Evolutionary conservation across 2,888 invertebrate genomes (phyloP).

Genomic region (Arctia plantaginis): DNA sequence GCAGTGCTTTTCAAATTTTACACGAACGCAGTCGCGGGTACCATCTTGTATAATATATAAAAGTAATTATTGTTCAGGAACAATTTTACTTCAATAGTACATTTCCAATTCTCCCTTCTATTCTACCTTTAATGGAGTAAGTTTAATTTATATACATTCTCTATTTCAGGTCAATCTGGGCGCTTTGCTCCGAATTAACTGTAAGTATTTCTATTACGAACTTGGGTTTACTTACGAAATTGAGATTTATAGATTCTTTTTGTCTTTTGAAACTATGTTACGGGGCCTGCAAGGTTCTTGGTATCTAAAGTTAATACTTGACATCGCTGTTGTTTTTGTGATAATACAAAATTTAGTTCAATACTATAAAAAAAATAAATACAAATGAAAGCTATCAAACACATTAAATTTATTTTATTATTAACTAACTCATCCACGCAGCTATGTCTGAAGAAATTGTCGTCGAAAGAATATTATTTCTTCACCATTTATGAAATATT

Average conservation of each 20-base stretch:
- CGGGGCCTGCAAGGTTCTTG: neutral
- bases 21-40: too few relatives aligned
- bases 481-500: neutral
- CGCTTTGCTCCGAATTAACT: constrained; percentile 44
- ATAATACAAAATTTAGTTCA: too few relatives aligned
- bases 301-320: neutral
- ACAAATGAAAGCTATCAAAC: too few relatives aligned
- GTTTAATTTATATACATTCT: constrained; percentile 42
- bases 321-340: too few relatives aligned
- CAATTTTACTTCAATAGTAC: neutral
- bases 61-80: neutral
- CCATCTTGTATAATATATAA: too few relatives aligned
- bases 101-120: neutral
- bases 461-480: neutral
- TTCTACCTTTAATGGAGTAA: constrained; percentile 26
- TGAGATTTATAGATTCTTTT: constrained; percentile 12
- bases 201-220: constrained; percentile 49
- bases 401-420: too few relatives aligned
- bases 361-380: too few relatives aligned
- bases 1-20: too few relatives aligned
- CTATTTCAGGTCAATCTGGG: constrained; percentile 51
- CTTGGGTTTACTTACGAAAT: constrained; percentile 24
- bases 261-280: neutral
- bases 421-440: neutral
- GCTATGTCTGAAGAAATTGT: neutral